Conservation (phyloP, 1,140 invertebrate species). For the Aphidius gifuensis region DNA sequence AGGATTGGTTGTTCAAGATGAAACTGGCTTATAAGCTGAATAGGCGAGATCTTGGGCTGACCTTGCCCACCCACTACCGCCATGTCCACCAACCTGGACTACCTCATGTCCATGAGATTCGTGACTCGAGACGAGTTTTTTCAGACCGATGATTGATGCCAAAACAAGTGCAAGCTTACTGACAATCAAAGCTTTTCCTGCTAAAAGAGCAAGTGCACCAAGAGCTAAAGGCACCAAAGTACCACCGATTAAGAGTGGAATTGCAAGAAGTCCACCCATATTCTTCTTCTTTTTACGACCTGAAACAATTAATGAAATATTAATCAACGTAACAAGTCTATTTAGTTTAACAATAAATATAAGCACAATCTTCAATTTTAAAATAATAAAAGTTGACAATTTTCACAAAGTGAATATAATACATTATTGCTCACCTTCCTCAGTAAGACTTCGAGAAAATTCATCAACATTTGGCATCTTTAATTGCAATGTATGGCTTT, state of each 20-base stretch:
- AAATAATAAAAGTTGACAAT: no score
- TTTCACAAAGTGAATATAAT: not conserved
- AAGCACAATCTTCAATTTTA: not conserved
- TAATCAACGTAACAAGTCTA: no score
- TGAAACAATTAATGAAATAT: constrained; percentile 33
- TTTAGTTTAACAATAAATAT: not conserved
- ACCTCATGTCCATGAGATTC: constrained; percentile 62
- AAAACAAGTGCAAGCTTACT: constrained; percentile 77
- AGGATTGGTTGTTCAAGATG: constrained; percentile 32
- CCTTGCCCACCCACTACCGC: constrained; percentile 52
- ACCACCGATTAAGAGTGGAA: constrained; percentile 73
- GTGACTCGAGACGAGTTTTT: constrained; percentile 70
- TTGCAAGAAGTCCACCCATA: constrained; percentile 67
- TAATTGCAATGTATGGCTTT: constrained; percentile 73
- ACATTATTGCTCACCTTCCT: constrained; percentile 46
- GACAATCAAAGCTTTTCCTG: constrained; percentile 79
- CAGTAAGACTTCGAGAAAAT: constrained; percentile 59
- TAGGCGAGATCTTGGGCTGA: constrained; percentile 49
- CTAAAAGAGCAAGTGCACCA: constrained; percentile 73
- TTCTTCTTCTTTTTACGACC: constrained; percentile 68
- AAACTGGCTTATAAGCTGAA: constrained; percentile 49
- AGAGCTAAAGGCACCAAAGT: constrained; percentile 76
- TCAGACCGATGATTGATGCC: constrained; percentile 78
- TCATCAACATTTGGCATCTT: constrained; percentile 66
- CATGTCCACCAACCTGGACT: constrained; percentile 68